These are phyloP conservation scores for Carduelis carduelis DNA, from an alignment of 2,797 vertebrate genomes.

Conservation along the genomic window DNA sequence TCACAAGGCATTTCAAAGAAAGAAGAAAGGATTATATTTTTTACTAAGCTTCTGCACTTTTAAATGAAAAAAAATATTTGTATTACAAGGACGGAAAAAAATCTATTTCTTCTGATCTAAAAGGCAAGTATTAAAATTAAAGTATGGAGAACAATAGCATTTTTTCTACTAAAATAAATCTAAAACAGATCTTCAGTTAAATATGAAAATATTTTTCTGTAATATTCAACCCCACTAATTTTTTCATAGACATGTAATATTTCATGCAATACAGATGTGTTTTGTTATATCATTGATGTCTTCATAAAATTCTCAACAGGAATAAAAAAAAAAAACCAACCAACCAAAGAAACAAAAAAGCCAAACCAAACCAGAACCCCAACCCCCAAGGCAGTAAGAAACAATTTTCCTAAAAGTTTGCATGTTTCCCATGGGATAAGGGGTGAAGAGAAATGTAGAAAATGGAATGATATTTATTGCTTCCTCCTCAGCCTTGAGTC, in stretches of 20 bases:
- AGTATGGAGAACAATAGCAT: background rate
- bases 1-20: background rate
- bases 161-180: background rate
- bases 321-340: background rate
- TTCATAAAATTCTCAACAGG: background rate
- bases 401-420: background rate
- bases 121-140: background rate
- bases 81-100: background rate
- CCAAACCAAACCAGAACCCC: fast-evolving
- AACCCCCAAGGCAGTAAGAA: background rate
- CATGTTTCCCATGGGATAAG: background rate
- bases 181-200: background rate
- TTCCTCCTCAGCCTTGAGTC: background rate
- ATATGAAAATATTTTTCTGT: background rate
- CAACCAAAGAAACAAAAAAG: background rate
- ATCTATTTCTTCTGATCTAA: background rate
- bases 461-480: background rate
- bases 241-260: background rate
- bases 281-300: background rate
- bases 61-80: background rate
- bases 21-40: background rate
- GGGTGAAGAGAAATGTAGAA: background rate
- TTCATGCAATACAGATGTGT: background rate
- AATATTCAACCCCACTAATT: background rate
- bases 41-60: background rate